Percentiles rank a stretch among this genome's conserved stretches.
phyloP scores from a whole-genome alignment of 2,888 invertebrate species.

The Prosopocoilus inquinatus region DNA sequence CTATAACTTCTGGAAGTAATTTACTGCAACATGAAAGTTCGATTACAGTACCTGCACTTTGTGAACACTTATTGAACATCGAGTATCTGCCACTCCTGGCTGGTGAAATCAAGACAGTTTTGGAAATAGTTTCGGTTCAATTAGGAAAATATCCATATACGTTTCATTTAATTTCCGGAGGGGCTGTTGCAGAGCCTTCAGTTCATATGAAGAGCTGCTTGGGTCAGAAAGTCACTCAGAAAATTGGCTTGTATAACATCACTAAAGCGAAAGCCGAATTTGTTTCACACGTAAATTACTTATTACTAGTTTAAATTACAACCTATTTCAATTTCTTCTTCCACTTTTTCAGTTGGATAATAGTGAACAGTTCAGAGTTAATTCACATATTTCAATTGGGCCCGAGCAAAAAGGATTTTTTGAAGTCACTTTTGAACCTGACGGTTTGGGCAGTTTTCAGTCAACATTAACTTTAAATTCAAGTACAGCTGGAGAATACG shows the following conservation, averaged over 20 bases:
- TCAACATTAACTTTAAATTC: constrained; percentile 36
- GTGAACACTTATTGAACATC: constrained; percentile 30
- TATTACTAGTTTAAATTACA: neutral
- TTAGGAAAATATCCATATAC: constrained; percentile 37
- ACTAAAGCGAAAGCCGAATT: constrained; percentile 33
- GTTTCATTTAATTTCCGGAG: constrained; percentile 33
- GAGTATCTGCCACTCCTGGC: constrained; percentile 35
- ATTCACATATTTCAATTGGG: constrained; percentile 17
- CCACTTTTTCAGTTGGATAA: constrained; percentile 32
- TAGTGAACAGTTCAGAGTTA: constrained; percentile 30
- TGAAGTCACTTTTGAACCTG: constrained; percentile 40
- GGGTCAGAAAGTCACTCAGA: constrained; percentile 31
- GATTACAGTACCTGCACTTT: constrained; percentile 6
- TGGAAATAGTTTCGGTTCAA: constrained; percentile 31
- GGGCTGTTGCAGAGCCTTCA: constrained; percentile 34
- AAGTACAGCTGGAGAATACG: constrained; percentile 38
- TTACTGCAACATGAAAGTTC: neutral
- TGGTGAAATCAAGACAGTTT: constrained; percentile 21
- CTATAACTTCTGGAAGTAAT: constrained; percentile 26
- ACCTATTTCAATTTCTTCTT: neutral
- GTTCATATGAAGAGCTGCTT: constrained; percentile 35
- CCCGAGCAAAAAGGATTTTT: constrained; percentile 28
- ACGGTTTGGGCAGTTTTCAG: constrained; percentile 34
- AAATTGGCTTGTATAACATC: constrained; percentile 33
- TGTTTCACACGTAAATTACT: constrained; percentile 28